Evolutionary conservation across 2,888 invertebrate species (phyloP).

Genomic region (Drosophila antonietae): DNA sequence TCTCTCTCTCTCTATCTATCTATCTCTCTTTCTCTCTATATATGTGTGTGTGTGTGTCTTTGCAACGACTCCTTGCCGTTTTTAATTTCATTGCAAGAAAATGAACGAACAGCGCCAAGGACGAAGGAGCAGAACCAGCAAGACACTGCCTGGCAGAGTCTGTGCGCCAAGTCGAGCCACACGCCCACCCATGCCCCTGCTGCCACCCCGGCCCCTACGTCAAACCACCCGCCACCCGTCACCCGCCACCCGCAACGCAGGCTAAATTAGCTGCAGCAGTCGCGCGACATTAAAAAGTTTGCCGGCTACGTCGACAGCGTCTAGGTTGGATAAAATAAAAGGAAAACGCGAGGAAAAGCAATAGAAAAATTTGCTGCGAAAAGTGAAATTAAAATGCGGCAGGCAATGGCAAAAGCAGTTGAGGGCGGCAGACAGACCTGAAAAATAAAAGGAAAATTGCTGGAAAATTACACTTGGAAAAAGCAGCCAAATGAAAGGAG

Average conservation of each 20-base stretch:
- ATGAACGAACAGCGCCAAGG: slow-evolving; percentile 56
- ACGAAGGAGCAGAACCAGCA: slow-evolving; percentile 42
- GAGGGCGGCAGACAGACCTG: slow-evolving; percentile 8
- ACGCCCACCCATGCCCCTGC: slow-evolving; percentile 15
- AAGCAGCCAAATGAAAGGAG: slow-evolving; percentile 28
- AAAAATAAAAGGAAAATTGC: slow-evolving; percentile 19
- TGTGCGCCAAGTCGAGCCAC: slow-evolving; percentile 63
- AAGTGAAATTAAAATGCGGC: slow-evolving; percentile 78
- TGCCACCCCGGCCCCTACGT: not conserved
- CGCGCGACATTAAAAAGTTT: slow-evolving; percentile 77
- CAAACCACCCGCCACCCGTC: slow-evolving; percentile 18
- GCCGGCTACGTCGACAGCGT: slow-evolving; percentile 45
- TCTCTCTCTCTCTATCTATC: slow-evolving; percentile 2
- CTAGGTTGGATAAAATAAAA: slow-evolving; percentile 43
- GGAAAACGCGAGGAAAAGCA: slow-evolving; percentile 47
- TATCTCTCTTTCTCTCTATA: not conserved
- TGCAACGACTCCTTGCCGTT: slow-evolving; percentile 75
- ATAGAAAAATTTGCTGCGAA: slow-evolving; percentile 63
- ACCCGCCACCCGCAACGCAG: slow-evolving; percentile 19
- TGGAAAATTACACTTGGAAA: slow-evolving; percentile 24
- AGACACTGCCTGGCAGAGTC: slow-evolving; percentile 70
- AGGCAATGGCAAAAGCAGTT: slow-evolving; percentile 27
- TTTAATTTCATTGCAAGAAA: slow-evolving; percentile 82
- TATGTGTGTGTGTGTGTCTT: slow-evolving; percentile 37
- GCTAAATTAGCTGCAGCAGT: slow-evolving; percentile 59